Evolutionary conservation across 2,113 vertebrate genomes (phyloP).

Genomic region (Halcyon senegalensis): DNA sequence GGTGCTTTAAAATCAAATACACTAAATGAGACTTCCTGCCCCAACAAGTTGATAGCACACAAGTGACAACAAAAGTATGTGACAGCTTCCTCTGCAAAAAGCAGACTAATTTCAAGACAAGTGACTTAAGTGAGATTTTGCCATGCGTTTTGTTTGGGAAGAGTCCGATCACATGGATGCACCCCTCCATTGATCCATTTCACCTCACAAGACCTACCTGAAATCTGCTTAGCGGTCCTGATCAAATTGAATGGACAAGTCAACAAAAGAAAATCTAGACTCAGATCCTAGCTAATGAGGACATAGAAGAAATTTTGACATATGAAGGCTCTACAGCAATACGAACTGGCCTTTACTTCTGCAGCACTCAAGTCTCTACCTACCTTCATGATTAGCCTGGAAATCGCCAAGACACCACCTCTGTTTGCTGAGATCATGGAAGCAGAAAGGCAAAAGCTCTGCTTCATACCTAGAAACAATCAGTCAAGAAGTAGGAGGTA

Average conservation of each 20-base stretch:
- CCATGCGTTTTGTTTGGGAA: background rate
- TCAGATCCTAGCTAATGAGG: background rate
- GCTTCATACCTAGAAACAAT: background rate
- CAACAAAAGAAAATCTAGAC: background rate
- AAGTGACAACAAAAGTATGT: background rate
- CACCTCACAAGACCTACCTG: background rate
- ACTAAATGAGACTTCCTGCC: background rate
- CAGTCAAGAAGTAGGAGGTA: background rate
- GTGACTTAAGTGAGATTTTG: background rate
- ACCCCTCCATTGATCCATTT: background rate
- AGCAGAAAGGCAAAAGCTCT: background rate
- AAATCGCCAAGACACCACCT: background rate
- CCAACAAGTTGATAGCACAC: background rate
- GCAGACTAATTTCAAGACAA: background rate
- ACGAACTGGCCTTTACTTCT: background rate
- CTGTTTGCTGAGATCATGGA: background rate
- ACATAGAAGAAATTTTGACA: background rate
- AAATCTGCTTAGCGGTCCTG: background rate
- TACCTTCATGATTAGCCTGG: background rate
- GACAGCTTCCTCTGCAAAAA: background rate
- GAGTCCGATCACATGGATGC: background rate
- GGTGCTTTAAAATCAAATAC: background rate
- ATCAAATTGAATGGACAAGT: background rate
- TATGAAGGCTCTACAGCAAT: background rate
- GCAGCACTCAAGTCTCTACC: background rate